Percentiles rank a stretch among this genome's conserved stretches.
phyloP scores from a whole-genome alignment of 2,888 invertebrate genomes.

The Sericinus montela region DNA sequence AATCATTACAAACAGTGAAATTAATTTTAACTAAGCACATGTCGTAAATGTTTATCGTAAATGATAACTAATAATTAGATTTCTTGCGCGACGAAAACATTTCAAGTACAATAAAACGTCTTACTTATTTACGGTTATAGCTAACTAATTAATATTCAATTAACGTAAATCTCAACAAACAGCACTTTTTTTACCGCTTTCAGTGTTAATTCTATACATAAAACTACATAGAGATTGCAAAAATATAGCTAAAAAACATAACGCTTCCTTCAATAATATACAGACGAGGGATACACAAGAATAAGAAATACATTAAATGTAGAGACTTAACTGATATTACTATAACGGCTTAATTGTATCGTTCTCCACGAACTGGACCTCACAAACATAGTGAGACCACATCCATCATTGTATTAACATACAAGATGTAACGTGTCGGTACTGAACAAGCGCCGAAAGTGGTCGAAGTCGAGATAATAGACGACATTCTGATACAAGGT shows the following conservation, averaged over 20 bases:
- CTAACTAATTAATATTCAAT: background rate
- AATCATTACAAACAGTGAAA: conserved; percentile 37
- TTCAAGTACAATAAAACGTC: background rate
- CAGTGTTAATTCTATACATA: background rate
- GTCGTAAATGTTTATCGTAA: conserved; percentile 12
- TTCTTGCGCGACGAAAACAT: background rate
- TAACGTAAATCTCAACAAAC: background rate
- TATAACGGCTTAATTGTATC: conserved; percentile 22
- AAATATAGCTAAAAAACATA: no score
- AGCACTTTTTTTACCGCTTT: background rate
- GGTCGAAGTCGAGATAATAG: conserved; percentile 72
- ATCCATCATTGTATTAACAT: conserved; percentile 72
- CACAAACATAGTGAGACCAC: conserved; percentile 45
- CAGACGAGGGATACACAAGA: no score
- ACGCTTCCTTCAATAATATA: no score
- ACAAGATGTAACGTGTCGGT: conserved; percentile 59
- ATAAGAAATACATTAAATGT: no score
- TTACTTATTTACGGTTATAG: background rate
- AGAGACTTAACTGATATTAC: background rate
- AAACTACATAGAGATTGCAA: background rate
- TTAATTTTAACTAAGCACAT: conserved; percentile 33
- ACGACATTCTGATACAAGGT: conserved; percentile 74
- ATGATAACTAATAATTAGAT: conserved; percentile 3
- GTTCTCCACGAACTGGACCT: conserved; percentile 23
- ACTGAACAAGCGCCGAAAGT: conserved; percentile 69